Conservation (phyloP, 1,140 invertebrate species). For the Caerostris extrusa region DNA sequence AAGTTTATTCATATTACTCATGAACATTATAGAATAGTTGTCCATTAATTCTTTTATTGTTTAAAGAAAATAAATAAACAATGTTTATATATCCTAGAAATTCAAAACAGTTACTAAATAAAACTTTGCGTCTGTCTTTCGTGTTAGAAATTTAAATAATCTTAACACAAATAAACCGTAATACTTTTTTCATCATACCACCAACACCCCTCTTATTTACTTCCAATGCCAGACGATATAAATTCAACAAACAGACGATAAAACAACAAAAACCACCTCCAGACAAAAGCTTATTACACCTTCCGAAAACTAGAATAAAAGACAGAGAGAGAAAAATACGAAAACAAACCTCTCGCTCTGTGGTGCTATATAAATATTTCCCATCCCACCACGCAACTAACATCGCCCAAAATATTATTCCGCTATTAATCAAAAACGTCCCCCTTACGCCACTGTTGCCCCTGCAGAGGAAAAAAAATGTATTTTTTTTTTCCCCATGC, state of each 20-base stretch:
- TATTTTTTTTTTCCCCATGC: not conserved
- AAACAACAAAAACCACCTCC: not conserved
- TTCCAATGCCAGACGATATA: constrained; percentile 6
- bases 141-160: no score
- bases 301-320: not conserved
- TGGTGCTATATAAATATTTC: constrained; percentile 2
- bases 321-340: not conserved
- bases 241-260: not conserved
- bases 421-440: constrained; percentile 46
- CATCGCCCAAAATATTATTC: constrained; percentile 39
- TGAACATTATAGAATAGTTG: no score
- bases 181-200: no score
- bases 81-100: no score
- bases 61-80: no score
- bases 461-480: not conserved
- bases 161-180: no score
- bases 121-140: no score
- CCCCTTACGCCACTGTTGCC: constrained; percentile 38
- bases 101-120: no score
- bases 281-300: not conserved
- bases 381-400: constrained; percentile 18
- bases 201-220: not conserved
- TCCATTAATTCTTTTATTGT: no score
- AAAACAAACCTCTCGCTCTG: not conserved
- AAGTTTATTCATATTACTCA: no score